Conservation (phyloP, 2,888 invertebrate species). For the Frankliniella intonsa region DNA sequence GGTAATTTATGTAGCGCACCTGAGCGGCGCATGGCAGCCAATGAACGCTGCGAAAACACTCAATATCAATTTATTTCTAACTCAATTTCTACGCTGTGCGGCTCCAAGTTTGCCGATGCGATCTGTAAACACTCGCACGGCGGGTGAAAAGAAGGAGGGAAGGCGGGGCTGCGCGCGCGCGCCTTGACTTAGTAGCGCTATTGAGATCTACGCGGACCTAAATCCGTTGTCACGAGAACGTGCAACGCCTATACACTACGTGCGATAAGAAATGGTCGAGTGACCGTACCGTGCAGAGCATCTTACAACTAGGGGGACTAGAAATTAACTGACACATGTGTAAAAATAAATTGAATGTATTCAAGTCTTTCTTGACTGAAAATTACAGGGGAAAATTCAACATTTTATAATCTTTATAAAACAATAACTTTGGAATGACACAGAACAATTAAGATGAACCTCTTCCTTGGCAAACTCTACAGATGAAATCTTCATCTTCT, state of each 20-base stretch:
- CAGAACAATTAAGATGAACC: slow-evolving; percentile 8
- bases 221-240: no score
- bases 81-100: slow-evolving; percentile 1
- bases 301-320: no score
- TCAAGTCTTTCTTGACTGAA: slow-evolving; percentile 10
- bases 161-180: no score
- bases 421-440: slow-evolving; percentile 22
- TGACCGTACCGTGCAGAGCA: no score
- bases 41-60: slow-evolving; percentile 24
- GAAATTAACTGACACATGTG: no score
- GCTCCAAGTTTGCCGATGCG: slow-evolving; percentile 10
- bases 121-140: neutral
- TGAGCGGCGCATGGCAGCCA: slow-evolving; percentile 25
- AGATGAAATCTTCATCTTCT: slow-evolving; percentile 81
- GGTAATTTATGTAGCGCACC: slow-evolving; percentile 22
- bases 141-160: neutral
- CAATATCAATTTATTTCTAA: neutral
- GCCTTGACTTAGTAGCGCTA: no score
- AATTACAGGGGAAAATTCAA: slow-evolving; percentile 15
- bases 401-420: slow-evolving; percentile 15
- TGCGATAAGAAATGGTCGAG: no score
- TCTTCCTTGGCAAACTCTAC: slow-evolving; percentile 54
- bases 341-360: slow-evolving; percentile 17
- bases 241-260: no score
- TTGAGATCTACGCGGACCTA: no score